Base-by-base conservation (phyloP, 2,888 invertebrate genomes). In the Eristalis arbustorum region DNA sequence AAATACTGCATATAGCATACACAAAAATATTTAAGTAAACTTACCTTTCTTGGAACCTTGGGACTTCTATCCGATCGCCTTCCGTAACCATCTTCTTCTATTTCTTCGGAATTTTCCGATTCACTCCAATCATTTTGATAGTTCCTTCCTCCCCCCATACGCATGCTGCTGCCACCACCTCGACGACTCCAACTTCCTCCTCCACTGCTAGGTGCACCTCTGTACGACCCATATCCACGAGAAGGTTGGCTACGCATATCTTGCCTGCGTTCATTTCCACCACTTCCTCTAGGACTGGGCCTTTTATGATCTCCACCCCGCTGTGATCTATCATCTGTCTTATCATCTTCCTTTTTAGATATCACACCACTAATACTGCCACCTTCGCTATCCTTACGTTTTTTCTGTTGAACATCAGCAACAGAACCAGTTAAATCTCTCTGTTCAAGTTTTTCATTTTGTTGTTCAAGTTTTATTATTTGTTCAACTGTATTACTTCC, bases 51-150 rank as follows among this genome's bases (percentile, higher is more conserved):
- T 23, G 90, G 89, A 22, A 89, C 89, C 83, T 91, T 92, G 89
- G 92, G 94, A 89, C 93, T 95, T 88, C 93, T 94, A 77, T 94
- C 95, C 88, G 92, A 93, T 91, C 93, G 94, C 91, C 94, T 95
- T 92, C 91, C 93, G 89, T 90, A 94, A 28, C 95, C 93, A 88
- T 96, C 96, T 85, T 96, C 97, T 2, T 95, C 95, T 25, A 96
- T 96, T 49, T 95, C 95, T 89, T 96, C 96, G 0, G 96, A 96
- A 59, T 92, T 91, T 90, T 96, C 97, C 14, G 96, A 96, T 67
- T 94, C 94, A 59, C 93, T 93, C 89, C 93, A 94, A 31, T 94
- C 94, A 18, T 89, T 89, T 56, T 93, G 93, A 66, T 93, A 93
- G 85, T 89, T 93, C 79, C 91, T 90, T 3, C 87, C 93, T 89